Percentiles rank a stretch among this genome's conserved stretches.
Conservation (phyloP, 92 coral and sea anemone species). For the Pocillopora meandrina region DNA sequence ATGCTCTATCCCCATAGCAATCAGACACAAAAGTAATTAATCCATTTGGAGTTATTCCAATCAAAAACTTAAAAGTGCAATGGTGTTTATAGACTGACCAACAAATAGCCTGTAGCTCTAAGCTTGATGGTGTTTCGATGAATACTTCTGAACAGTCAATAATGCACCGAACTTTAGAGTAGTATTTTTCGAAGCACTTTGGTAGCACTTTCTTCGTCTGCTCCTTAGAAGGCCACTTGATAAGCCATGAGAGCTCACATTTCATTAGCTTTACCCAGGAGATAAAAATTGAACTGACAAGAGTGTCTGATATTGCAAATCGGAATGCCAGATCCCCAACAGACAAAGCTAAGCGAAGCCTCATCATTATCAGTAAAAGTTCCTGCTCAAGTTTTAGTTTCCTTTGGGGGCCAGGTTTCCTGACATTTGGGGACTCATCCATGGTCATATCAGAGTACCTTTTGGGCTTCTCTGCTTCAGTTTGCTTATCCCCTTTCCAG, state of each 20-base stretch:
- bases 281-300: conserved; percentile 52
- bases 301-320: conserved; percentile 44
- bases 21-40: conserved; percentile 40
- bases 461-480: too few species aligned
- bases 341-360: conserved; percentile 49
- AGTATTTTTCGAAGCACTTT: conserved; percentile 33
- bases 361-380: conserved; percentile 38
- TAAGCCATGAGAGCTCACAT: conserved; percentile 57
- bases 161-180: conserved; percentile 52
- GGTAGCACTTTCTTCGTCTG: conserved; percentile 21
- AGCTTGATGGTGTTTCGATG: conserved; percentile 46
- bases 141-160: conserved; percentile 60
- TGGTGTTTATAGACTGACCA: conserved; percentile 59
- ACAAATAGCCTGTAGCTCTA: conserved; percentile 45
- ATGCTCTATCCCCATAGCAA: conserved; percentile 54
- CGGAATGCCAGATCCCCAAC: conserved; percentile 57
- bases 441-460: neutral
- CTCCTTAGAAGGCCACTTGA: conserved; percentile 25
- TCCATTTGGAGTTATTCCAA: conserved; percentile 63
- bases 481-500: too few species aligned
- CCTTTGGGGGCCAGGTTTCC: neutral
- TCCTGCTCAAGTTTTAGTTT: neutral
- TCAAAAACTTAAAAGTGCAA: conserved; percentile 53
- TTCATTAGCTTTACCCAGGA: conserved; percentile 57
- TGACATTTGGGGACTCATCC: conserved; percentile 20